Percentiles rank a stretch among this genome's conserved stretches.
Conservation (phyloP, 2,888 invertebrate genomes). For the Herminia tarsipennalis region DNA sequence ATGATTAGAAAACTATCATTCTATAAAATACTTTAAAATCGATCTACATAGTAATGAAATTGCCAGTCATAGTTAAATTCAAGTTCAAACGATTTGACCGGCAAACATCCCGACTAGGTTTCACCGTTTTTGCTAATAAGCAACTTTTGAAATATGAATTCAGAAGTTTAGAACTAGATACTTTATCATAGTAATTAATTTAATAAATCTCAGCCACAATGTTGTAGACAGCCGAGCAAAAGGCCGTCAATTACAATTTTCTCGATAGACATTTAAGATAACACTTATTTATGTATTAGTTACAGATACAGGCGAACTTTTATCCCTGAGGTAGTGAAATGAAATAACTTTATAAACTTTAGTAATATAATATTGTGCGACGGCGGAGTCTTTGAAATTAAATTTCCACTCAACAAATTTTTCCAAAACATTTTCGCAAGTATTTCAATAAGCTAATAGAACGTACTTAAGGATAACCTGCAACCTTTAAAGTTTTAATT, state of each 20-base stretch:
- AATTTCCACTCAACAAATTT: constrained; percentile 59
- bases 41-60: no score
- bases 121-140: no score
- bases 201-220: constrained; percentile 12
- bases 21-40: no score
- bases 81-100: no score
- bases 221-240: constrained; percentile 2
- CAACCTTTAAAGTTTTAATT: background rate
- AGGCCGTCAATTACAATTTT: constrained; percentile 11
- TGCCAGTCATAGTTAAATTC: no score
- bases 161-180: background rate
- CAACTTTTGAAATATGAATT: background rate
- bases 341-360: constrained; percentile 69
- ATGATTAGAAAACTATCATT: no score
- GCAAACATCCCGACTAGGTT: no score
- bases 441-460: constrained; percentile 62
- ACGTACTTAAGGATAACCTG: constrained; percentile 17
- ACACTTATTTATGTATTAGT: constrained; percentile 54
- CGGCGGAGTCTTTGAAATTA: constrained; percentile 56
- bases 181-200: constrained; percentile 3
- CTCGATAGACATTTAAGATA: constrained; percentile 23
- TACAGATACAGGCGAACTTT: constrained; percentile 49
- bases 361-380: constrained; percentile 61
- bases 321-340: constrained; percentile 62
- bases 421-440: constrained; percentile 59